Base-by-base conservation (phyloP, 1,140 invertebrate genomes). In the Zaprionus ornatus region DNA sequence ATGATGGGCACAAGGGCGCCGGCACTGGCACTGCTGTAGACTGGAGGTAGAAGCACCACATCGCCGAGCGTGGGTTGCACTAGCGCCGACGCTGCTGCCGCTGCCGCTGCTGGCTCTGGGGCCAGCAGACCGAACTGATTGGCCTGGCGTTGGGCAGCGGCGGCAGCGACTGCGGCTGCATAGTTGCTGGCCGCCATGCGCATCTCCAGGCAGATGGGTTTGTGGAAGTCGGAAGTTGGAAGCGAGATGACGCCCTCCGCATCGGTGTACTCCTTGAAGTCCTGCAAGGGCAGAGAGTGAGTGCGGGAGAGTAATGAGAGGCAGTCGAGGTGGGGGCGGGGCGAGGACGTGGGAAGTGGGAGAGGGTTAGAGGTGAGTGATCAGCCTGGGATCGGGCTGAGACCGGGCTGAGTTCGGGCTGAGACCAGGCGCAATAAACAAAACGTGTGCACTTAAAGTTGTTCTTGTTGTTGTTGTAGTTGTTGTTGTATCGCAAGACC, bases 261-360 rank as follows among this genome's bases (percentile, higher is more conserved):
- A 92, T 97, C 97, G 81, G 96, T 96, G 93, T 96, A 97, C 83
- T 97, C 96, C 94, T 97, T 97, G 93, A 96, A 97, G 79, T 97
- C 96, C 96, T 98, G 93, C 62, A 92, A 92, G 54, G 60, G 52
- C 62, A 78, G 19, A 66, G 27, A 66, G 37, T 59, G 64, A 74
- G 64, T 60, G 56, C 29, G 50, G 15, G 23, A 27, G 23, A 55
- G 25, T 55, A 55, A 55, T 55, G 25, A 55, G n/a, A 25, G 25
- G 25, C 23, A 6, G 52, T 25, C 21, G 7, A 23, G 21, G 52
- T 25, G 3, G 21, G 52, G 52, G 3, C 5, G 37, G 4, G 13
- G 13, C 5, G 50, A 15, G 17, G 17, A 17, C 10, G 7, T 2
- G 17, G 19, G n/a, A 19, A 21, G 6, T 23, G 45, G 45, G 45